phyloP scores from a whole-genome alignment of 2,113 vertebrate genomes.

The Meriones unguiculatus region DNA sequence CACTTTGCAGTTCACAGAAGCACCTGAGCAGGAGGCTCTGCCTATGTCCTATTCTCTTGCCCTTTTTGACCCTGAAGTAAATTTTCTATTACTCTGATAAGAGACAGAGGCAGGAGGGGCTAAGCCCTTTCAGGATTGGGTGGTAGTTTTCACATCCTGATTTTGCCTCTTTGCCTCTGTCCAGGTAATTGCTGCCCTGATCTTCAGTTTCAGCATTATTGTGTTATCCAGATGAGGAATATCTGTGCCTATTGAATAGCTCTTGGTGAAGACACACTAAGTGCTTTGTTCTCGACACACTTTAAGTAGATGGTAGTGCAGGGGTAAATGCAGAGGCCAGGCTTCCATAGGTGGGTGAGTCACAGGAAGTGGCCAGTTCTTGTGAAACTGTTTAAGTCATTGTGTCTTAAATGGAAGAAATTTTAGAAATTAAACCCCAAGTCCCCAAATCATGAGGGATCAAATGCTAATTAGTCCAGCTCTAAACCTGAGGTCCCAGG shows the following conservation, averaged over 20 bases:
- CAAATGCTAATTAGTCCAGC: background rate
- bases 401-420: slow-evolving; percentile 39
- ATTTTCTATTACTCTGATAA: background rate
- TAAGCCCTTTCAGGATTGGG: background rate
- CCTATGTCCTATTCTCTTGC: background rate
- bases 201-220: background rate
- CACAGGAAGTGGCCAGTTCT: background rate
- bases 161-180: background rate
- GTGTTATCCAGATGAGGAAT: background rate
- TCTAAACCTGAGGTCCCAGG: background rate
- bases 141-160: background rate
- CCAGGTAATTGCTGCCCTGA: background rate
- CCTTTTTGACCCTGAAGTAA: background rate
- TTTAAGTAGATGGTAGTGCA: background rate
- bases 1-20: background rate
- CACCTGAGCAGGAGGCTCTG: background rate
- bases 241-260: background rate
- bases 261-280: background rate
- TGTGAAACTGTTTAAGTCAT: background rate
- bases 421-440: background rate
- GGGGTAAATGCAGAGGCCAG: background rate
- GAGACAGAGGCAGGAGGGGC: background rate
- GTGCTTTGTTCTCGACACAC: too few relatives aligned
- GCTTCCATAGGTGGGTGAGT: background rate
- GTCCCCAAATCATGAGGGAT: background rate